Percentiles rank a stretch among this genome's conserved stretches.
Conservation (phyloP, 2,113 vertebrate species). For the Oreamnos americanus region DNA sequence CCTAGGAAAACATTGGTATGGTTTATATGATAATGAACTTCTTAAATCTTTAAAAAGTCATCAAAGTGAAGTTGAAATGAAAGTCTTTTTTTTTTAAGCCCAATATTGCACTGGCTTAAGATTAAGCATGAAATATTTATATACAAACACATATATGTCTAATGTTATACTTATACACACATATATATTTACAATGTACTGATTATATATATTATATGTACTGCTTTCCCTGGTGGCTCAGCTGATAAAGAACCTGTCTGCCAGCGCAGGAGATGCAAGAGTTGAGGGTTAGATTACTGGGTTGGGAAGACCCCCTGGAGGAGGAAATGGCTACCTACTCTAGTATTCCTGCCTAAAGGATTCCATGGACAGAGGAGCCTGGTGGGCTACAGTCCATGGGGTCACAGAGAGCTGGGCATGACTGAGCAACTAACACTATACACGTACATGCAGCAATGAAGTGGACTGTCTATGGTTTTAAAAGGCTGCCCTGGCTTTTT, state of each 20-base stretch:
- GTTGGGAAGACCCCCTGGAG: not conserved
- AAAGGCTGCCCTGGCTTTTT: not conserved
- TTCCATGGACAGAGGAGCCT: not conserved
- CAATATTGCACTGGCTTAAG: not conserved
- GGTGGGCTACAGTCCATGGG: not conserved
- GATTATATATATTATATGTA: not conserved
- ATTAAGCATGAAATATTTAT: not conserved
- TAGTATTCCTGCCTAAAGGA: not conserved
- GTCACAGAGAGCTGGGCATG: not conserved
- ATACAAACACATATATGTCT: not conserved
- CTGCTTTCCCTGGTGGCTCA: not conserved
- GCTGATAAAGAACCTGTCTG: not conserved
- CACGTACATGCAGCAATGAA: not conserved
- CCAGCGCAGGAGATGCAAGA: not conserved
- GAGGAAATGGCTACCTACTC: not conserved
- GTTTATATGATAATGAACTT: not conserved
- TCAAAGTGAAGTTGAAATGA: not conserved
- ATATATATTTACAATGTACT: not conserved
- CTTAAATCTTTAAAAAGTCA: not conserved
- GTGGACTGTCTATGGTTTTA: rapidly evolving
- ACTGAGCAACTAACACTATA: not conserved
- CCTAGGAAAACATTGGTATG: not conserved
- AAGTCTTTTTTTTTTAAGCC: not conserved
- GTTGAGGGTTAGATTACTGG: not conserved
- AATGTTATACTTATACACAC: not conserved